phyloP scores from a whole-genome alignment of 1,140 invertebrate species.

The Thaumetopoea pityocampa region DNA sequence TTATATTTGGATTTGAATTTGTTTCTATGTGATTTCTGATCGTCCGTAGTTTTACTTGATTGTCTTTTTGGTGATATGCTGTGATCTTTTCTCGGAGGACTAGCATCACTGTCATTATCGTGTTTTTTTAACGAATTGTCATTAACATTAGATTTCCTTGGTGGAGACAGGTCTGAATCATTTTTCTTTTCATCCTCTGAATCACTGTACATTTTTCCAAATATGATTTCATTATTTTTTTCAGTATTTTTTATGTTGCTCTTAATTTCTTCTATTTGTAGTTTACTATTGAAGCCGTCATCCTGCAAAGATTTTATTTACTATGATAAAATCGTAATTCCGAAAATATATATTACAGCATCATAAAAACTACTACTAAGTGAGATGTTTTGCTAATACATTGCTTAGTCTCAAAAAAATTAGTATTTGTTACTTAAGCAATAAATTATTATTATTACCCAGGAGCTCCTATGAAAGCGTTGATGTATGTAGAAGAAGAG shows the following conservation, averaged over 20 bases:
- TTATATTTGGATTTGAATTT: constrained; percentile 8
- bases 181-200: constrained; percentile 61
- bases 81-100: constrained; percentile 30
- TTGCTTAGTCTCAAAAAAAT: too few species aligned
- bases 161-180: constrained; percentile 50
- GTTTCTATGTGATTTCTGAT: too few species aligned
- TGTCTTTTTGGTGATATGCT: constrained; percentile 1
- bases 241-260: constrained; percentile 47
- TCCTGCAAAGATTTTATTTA: constrained; percentile 45
- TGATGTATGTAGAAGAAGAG: too few species aligned
- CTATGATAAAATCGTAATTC: background rate
- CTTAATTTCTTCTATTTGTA: constrained; percentile 61
- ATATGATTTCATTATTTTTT: constrained; percentile 62
- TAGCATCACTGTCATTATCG: constrained; percentile 48
- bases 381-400: too few species aligned
- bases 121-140: constrained; percentile 14
- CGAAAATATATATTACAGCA: background rate
- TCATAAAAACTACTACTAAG: too few species aligned
- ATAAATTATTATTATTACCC: too few species aligned
- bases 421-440: too few species aligned
- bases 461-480: too few species aligned
- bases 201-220: constrained; percentile 71
- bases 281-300: constrained; percentile 68
- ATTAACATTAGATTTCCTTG: constrained; percentile 24
- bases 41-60: too few species aligned